These are phyloP conservation scores for Ctena decussata DNA, from an alignment of 2,888 invertebrate species.

Conservation along the genomic window DNA sequence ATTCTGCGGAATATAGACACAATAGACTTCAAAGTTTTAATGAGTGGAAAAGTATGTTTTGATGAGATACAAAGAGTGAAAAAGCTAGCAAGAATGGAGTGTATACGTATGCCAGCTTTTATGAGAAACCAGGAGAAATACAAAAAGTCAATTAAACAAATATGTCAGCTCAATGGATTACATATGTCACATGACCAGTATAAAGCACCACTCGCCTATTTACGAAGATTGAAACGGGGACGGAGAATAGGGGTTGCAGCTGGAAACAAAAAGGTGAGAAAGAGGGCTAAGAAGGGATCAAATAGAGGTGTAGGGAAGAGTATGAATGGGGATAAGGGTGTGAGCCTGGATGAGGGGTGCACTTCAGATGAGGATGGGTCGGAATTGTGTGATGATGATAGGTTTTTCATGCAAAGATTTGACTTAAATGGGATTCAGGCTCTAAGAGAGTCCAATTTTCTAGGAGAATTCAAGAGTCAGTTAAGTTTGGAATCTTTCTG, in stretches of 20 bases:
- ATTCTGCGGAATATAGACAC: constrained; percentile 84
- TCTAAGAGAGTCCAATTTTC: neutral
- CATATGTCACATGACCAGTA: constrained; percentile 68
- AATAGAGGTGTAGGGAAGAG: constrained; percentile 35
- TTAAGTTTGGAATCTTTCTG: neutral
- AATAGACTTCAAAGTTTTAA: constrained; percentile 85
- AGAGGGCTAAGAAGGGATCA: constrained; percentile 49
- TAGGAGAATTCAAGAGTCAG: neutral
- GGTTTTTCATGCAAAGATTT: neutral
- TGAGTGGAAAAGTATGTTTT: constrained; percentile 84
- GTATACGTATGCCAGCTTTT: constrained; percentile 83
- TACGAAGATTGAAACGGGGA: constrained; percentile 71
- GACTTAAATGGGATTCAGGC: neutral
- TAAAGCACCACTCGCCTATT: constrained; percentile 70
- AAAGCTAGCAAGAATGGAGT: constrained; percentile 80
- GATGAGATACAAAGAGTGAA: constrained; percentile 83
- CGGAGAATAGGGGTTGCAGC: constrained; percentile 70
- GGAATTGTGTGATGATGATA: constrained; percentile 34
- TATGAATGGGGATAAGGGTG: constrained; percentile 45
- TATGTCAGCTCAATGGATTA: constrained; percentile 80
- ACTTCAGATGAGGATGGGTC: constrained; percentile 37
- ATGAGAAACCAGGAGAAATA: constrained; percentile 82
- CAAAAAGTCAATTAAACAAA: constrained; percentile 77
- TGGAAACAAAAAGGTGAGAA: constrained; percentile 68
- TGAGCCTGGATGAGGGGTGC: constrained; percentile 35